Evolutionary conservation across 92 coral and sea anemone genomes (phyloP).

Genomic region (Meandrina meandrites): DNA sequence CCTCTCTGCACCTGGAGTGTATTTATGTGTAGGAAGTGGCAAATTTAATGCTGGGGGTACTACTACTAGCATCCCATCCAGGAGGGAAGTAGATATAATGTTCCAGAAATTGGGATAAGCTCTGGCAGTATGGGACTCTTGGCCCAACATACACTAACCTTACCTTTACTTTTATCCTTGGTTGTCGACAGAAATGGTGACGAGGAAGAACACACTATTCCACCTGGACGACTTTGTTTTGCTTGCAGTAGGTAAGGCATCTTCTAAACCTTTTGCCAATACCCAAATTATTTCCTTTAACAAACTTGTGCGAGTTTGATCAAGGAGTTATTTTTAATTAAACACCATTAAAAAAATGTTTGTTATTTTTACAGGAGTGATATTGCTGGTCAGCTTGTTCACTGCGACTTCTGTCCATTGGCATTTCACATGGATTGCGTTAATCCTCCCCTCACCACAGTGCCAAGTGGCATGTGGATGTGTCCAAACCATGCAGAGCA

Average conservation of each 20-base stretch:
- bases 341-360: not conserved
- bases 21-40: too few species aligned
- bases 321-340: not conserved
- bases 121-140: too few species aligned
- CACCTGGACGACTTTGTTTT: slow-evolving; percentile 78
- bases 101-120: too few species aligned
- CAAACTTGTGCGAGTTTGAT: not conserved
- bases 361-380: slow-evolving; percentile 61
- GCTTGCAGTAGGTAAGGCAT: slow-evolving; percentile 82
- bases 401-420: slow-evolving; percentile 97
- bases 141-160: not conserved
- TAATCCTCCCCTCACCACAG: slow-evolving; percentile 93
- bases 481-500: slow-evolving; percentile 99
- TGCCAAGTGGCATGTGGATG: slow-evolving; percentile 99
- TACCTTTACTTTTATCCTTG: not conserved
- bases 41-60: too few species aligned
- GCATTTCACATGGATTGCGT: slow-evolving; percentile 96
- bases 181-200: slow-evolving; percentile 69
- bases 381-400: slow-evolving; percentile 78
- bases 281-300: not conserved
- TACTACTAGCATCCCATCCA: too few species aligned
- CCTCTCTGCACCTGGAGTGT: too few species aligned
- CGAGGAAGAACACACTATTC: slow-evolving; percentile 74
- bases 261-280: not conserved
- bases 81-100: too few species aligned